Percentiles rank a stretch among this genome's conserved stretches.
Evolutionary conservation across 2,797 vertebrate species (phyloP).

Genomic region (Myoxocephalus aenaeus): DNA sequence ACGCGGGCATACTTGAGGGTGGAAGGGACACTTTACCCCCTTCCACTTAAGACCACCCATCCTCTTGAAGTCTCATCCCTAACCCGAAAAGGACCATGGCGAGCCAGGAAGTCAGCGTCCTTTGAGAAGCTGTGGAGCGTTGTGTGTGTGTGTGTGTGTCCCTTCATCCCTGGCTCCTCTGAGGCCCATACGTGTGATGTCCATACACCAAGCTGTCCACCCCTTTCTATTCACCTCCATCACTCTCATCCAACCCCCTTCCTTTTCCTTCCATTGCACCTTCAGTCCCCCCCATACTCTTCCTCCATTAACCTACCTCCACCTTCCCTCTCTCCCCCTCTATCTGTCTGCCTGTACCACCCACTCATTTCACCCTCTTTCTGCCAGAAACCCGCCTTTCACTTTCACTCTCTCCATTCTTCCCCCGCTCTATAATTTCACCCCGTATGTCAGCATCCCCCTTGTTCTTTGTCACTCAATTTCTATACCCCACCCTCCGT

Average conservation of each 20-base stretch:
- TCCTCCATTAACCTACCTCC: slow-evolving; percentile 78
- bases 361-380: slow-evolving; percentile 80
- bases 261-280: slow-evolving; percentile 63
- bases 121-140: slow-evolving; percentile 60
- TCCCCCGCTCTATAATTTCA: slow-evolving; percentile 78
- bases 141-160: slow-evolving; percentile 2
- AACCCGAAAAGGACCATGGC: slow-evolving; percentile 36
- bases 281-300: slow-evolving; percentile 47
- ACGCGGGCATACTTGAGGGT: slow-evolving; percentile 36
- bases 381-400: slow-evolving; percentile 78
- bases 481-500: slow-evolving; percentile 66
- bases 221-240: slow-evolving; percentile 78
- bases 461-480: slow-evolving; percentile 82
- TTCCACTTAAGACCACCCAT: slow-evolving; percentile 63
- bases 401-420: slow-evolving; percentile 74
- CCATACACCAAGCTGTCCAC: slow-evolving; percentile 77
- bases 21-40: slow-evolving; percentile 32
- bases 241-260: slow-evolving; percentile 71
- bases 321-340: slow-evolving; percentile 68
- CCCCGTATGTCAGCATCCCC: slow-evolving; percentile 80
- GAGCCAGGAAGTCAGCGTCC: slow-evolving; percentile 69
- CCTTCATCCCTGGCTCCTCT: slow-evolving; percentile 44
- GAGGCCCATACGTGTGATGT: slow-evolving; percentile 67
- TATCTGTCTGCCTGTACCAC: slow-evolving; percentile 71
- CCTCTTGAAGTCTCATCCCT: slow-evolving; percentile 42